A percentile compares a stretch with the other conserved stretches of the same genome.
Evolutionary conservation across 1,140 invertebrate species (phyloP).

Genomic region (Caenorhabditis elegans): DNA sequence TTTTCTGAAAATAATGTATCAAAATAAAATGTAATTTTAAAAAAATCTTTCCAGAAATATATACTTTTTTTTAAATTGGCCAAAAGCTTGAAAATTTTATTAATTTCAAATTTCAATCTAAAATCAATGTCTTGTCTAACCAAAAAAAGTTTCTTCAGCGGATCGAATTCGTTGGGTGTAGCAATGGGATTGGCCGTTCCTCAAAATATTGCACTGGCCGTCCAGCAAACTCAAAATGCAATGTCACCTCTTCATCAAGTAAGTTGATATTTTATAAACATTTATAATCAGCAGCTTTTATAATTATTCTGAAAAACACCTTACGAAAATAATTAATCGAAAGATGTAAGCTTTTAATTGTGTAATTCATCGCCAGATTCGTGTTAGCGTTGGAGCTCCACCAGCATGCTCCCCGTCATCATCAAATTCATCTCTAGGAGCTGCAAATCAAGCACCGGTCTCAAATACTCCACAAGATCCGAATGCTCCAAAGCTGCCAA

Average conservation of each 20-base stretch:
- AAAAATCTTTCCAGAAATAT: too few species aligned
- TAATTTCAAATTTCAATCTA: neutral
- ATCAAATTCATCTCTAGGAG: neutral
- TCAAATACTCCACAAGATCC: neutral
- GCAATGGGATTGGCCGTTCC: neutral
- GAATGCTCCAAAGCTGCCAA: neutral
- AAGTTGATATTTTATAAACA: neutral
- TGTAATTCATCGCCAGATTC: too few species aligned
- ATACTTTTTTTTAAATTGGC: too few species aligned
- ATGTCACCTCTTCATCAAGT: constrained; percentile 17
- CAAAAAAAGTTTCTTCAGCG: neutral
- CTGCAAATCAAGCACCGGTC: neutral
- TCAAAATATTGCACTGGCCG: neutral
- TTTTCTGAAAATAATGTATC: too few species aligned
- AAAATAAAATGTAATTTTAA: too few species aligned
- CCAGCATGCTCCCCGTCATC: neutral
- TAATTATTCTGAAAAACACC: too few species aligned
- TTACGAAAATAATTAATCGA: too few species aligned
- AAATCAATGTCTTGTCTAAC: neutral
- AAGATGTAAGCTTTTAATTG: too few species aligned
- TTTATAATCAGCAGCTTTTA: too few species aligned
- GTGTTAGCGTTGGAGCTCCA: neutral
- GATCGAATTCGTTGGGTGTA: constrained; percentile 6
- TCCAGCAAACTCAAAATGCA: neutral
- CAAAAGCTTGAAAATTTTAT: too few species aligned